Evolutionary conservation across 2,888 invertebrate species (phyloP), one percentile per base, ranked within the genome.

Genomic region (Chrysolina oricalcia): DNA sequence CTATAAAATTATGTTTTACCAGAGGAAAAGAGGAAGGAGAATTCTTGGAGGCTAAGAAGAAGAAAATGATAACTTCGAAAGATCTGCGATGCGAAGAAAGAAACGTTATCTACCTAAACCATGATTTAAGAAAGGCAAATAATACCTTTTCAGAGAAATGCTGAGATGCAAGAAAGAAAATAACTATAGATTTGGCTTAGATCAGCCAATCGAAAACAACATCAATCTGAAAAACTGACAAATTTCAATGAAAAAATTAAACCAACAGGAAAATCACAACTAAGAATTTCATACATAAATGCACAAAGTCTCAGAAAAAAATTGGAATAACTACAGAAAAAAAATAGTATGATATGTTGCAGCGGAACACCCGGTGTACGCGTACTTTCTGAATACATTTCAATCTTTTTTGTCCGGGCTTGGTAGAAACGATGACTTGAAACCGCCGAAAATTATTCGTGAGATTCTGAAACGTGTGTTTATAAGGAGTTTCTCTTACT

Each of bases 31-130:
- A 63, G 63, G 35, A 40, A 63, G 63, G 35, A 63, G 23, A 63
- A 35, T 63, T 63, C 63, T 40, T 62, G 62, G 27, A 27, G 62
- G 62, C 62, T 62, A 27, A 13, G 27, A 62, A 62, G 27, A 62
- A 62, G 63, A 63, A 63, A 63, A 35, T 63, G 35, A 63, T 63
- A 40, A 63, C 9, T 40, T 35, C 63, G n/a, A 63, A 63, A 35
- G 63, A 63, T 15, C 23, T 63, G 17, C 40, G 63, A 63, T 63
- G 35, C n/a, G 63, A 23, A 35, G 63, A 63, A 23, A 40, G 8
- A 1, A 63, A 63, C 35, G 40, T 63, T 27, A 63, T 63, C 35
- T 63, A 59, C 59, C 59, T 23, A 21, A 59, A 59, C 23, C 59
- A 59, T 63, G 48, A 50, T 50, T 50, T 50, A 50, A 50, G 10